Conservation (phyloP, 1,140 invertebrate species). For the Holotrichia oblita region DNA sequence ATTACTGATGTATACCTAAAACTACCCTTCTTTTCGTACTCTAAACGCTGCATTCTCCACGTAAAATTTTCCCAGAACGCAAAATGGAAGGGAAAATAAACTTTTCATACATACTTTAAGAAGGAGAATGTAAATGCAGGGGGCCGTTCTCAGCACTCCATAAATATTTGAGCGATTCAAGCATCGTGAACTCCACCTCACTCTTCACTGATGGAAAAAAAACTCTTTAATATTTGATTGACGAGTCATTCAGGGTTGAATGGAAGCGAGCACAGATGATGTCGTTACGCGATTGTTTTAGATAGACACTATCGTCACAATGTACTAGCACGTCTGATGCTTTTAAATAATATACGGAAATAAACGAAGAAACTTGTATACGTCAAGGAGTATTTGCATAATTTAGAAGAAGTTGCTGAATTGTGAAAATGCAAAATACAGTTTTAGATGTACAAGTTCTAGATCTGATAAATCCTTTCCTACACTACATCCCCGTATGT, state of each 20-base stretch:
- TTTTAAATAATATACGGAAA: not conserved
- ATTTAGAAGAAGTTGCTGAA: not conserved
- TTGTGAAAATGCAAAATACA: not conserved
- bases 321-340: not conserved
- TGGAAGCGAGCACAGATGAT: constrained; percentile 20
- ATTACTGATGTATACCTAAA: constrained; percentile 15
- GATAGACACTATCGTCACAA: not conserved
- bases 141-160: constrained; percentile 17
- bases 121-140: not conserved
- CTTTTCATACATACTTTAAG: constrained; percentile 31
- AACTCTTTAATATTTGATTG: constrained; percentile 35
- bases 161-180: constrained; percentile 21
- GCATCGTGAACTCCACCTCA: constrained; percentile 9
- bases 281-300: constrained; percentile 27
- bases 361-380: constrained; percentile 24
- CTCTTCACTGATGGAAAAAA: constrained; percentile 4
- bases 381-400: not conserved
- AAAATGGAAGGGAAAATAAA: constrained; percentile 29
- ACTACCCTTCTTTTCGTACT: constrained; percentile 6
- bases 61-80: not conserved
- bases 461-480: too few relatives aligned
- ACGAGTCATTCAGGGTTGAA: constrained; percentile 16
- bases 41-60: not conserved
- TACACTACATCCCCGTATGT: too few relatives aligned
- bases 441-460: too few relatives aligned